A percentile compares a stretch with the other conserved stretches of the same genome.
phyloP scores from a whole-genome alignment of 2,113 vertebrate species.

The Donacobius atricapilla region DNA sequence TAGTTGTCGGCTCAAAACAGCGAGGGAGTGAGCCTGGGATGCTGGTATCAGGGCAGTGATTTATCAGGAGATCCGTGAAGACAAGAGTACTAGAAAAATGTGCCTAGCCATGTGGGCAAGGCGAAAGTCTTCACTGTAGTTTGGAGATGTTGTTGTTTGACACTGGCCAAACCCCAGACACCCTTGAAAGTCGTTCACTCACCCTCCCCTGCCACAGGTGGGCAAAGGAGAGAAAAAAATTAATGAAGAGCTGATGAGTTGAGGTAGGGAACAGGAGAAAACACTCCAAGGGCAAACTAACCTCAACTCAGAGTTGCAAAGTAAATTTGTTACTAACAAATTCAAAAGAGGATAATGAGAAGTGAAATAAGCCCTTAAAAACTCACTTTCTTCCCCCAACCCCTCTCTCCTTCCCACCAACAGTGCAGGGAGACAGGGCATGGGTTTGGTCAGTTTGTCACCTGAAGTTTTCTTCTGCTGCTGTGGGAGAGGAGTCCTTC shows the following conservation, averaged over 20 bases:
- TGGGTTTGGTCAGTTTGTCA: background rate
- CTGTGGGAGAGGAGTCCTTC: background rate
- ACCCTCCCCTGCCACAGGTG: background rate
- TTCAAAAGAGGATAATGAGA: background rate
- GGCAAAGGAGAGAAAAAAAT: background rate
- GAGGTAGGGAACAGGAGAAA: background rate
- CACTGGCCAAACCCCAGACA: background rate
- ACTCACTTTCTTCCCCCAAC: background rate
- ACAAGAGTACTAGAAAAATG: background rate
- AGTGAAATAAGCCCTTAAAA: background rate
- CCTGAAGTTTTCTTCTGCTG: background rate
- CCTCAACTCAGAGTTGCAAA: background rate
- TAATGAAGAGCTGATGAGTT: background rate
- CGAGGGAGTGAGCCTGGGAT: background rate
- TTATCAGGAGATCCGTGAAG: background rate
- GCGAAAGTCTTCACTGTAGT: background rate
- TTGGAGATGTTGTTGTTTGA: background rate
- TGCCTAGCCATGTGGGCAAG: background rate
- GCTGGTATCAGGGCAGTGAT: background rate
- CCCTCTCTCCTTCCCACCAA: rapidly evolving
- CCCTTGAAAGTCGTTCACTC: rapidly evolving
- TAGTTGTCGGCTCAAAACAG: background rate
- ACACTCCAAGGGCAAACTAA: background rate
- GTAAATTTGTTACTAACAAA: background rate
- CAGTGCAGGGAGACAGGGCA: rapidly evolving